phyloP scores from a whole-genome alignment of 1,140 invertebrate species.

The Sitobion miscanthi region DNA sequence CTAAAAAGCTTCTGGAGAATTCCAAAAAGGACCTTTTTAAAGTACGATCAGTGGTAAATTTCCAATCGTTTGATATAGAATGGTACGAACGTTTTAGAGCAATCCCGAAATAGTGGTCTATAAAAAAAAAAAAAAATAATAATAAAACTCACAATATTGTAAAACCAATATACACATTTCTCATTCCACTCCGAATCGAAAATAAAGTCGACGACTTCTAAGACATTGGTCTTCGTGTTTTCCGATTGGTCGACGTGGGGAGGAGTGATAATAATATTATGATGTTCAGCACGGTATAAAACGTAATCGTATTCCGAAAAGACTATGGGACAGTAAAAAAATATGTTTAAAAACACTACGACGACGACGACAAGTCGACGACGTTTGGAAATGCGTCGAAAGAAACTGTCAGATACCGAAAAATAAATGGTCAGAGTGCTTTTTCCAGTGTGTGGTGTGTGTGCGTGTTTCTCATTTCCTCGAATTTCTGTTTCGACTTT shows the following conservation, averaged over 20 bases:
- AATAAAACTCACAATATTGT: background rate
- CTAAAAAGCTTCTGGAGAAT: background rate
- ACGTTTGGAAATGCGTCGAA: background rate
- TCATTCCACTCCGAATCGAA: background rate
- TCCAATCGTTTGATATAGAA: background rate
- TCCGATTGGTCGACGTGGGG: background rate
- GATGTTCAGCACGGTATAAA: background rate
- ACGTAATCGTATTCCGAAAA: background rate
- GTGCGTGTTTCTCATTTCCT: conserved; percentile 21
- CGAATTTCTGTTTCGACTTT: conserved; percentile 40
- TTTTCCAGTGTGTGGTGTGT: background rate
- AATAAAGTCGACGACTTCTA: background rate
- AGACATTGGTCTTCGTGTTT: background rate
- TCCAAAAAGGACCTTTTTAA: background rate
- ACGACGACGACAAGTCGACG: too few species aligned
- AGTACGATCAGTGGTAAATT: background rate
- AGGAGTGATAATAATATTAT: background rate
- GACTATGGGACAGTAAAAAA: background rate
- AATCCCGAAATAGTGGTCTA: background rate
- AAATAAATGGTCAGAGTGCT: conserved; percentile 31
- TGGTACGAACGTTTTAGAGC: background rate
- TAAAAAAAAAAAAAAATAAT: background rate
- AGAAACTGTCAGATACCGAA: conserved; percentile 39
- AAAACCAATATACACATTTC: background rate
- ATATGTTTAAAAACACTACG: background rate